Evolutionary conservation across 2,797 vertebrate species (phyloP).

Genomic region (Bradypodion ventrale): DNA sequence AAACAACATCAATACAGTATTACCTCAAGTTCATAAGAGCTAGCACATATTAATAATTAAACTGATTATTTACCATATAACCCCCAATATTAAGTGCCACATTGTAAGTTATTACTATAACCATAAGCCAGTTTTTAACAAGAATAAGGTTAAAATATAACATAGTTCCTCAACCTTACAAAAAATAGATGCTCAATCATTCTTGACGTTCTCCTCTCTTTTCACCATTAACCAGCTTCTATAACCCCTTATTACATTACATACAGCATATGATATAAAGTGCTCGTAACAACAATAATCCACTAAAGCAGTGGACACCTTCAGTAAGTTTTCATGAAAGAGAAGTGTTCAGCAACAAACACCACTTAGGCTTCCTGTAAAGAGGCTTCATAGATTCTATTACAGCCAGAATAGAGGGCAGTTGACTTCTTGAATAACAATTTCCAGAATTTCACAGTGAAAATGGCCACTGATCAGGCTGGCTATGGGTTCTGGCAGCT

Average conservation of each 20-base stretch:
- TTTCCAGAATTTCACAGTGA: too few relatives aligned
- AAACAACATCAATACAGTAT: too few relatives aligned
- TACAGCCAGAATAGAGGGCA: neutral
- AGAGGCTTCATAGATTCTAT: neutral
- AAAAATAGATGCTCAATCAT: conserved; percentile 13
- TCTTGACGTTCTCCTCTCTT: neutral
- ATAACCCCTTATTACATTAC: conserved; percentile 30
- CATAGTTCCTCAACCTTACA: neutral
- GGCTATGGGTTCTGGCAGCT: too few relatives aligned
- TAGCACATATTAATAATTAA: too few relatives aligned
- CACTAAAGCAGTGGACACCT: conserved; percentile 1
- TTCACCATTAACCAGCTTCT: conserved; percentile 17
- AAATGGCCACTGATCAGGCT: too few relatives aligned
- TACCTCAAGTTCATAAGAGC: too few relatives aligned
- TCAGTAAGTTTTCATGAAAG: conserved; percentile 45
- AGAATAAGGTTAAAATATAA: neutral
- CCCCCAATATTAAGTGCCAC: too few relatives aligned
- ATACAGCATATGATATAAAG: conserved; percentile 21
- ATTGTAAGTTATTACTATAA: too few relatives aligned
- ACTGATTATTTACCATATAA: too few relatives aligned
- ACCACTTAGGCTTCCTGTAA: neutral
- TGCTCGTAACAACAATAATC: conserved; percentile 1
- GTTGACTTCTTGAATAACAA: neutral
- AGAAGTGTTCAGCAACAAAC: conserved; percentile 14
- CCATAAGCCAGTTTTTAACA: conserved; percentile 27